Base-by-base conservation (phyloP, 2,888 invertebrate genomes). In the Pocota personata region DNA sequence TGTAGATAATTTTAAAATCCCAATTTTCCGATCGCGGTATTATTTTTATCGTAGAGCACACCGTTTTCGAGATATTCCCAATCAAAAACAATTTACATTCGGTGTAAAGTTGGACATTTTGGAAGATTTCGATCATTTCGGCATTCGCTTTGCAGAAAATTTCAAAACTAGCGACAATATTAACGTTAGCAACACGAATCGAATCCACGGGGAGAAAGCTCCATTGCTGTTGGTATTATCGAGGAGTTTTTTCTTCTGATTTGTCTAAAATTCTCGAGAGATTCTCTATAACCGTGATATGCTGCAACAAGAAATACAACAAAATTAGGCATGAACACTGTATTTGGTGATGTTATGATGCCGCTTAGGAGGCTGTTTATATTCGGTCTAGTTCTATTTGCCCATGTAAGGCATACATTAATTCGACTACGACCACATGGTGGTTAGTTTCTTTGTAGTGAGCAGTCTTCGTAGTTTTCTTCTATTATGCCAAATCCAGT, bases 191-290 rank as follows among this genome's bases (percentile, higher is more conserved):
- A 58, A n/a, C n/a, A n/a, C n/a, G n/a, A n/a, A 62, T 37, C 37
- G 50, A 67, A 57, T 72, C 64, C 40, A 66, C 71, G 78, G 83
- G 73, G 78, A 78, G n/a, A 83, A 75, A 64, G 75, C 76, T 43
- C 69, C 66, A 6, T 6, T 30, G 67, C 58, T 12, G 46, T 21
- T n/a, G 24, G 55, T 16, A n/a, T n/a, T 19, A 0, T 21, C 10
- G n/a, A n/a, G n/a, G n/a, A n/a, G n/a, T 48, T 50, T 46, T 46
- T 46, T 46, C 0, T 16, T 32, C 30, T 12, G 46, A 64, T 57
- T 75, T 75, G 60, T 67, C 66, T 52, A 46, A 43, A 58, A 50
- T 24, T 24, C 21, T 35, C 32, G 2, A 2, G 24, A 24, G 24
- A 24, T 24, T 24, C 4, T 24, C 2, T 24, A 3, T 24, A 4